Evolutionary conservation across 2,113 vertebrate species (phyloP), one percentile per base, ranked within the genome.

Genomic region (Paraplagusia blochii): DNA sequence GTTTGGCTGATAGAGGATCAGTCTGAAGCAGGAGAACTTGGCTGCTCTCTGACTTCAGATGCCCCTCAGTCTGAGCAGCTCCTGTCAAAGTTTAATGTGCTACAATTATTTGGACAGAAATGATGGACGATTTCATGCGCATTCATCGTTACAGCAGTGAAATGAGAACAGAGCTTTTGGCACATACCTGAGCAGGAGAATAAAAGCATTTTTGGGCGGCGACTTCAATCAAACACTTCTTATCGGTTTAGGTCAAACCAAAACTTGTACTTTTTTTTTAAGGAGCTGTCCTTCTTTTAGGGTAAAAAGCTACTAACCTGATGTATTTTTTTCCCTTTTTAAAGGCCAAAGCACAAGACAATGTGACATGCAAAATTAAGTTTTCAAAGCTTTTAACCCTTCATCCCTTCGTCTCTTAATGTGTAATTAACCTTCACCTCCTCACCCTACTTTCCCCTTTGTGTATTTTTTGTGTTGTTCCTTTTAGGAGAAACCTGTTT

Each of bases 281-380:
- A 53, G 22, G 22, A 74, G 53, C 52, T 59, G 34, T 61, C 55
- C n/a, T 50, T 72, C 16, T 64, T n/a, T 13, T 0, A 55, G 58
- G 70, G 72, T 75, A 70, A 69, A 69, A 72, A 79, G 69, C 79
- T 66, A 74, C 53, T 22, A 40, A 50, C 72, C 38, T 45, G 49
- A 74, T 74, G 75, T 67, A 70, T 86, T 69, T 58, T 34, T 82
- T 69, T 58, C 29, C 45, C 72, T 66, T 79, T 83, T 83, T 77
- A 71, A 85, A 89, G 85, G 83, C 90, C 89, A 91, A 91, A 90
- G 90, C 88, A 92, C 89, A 90, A 87, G 53, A 85, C 63, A 58
- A 80, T 72, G 77, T 69, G 65, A 82, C 85, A 83, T 79, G 80
- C 76, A 79, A 78, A 75, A 77, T 7, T 6, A 45, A 63, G 66